Evolutionary conservation across 2,888 invertebrate genomes (phyloP), one percentile per base, ranked within the genome.

Genomic region (Agrotis exclamationis): DNA sequence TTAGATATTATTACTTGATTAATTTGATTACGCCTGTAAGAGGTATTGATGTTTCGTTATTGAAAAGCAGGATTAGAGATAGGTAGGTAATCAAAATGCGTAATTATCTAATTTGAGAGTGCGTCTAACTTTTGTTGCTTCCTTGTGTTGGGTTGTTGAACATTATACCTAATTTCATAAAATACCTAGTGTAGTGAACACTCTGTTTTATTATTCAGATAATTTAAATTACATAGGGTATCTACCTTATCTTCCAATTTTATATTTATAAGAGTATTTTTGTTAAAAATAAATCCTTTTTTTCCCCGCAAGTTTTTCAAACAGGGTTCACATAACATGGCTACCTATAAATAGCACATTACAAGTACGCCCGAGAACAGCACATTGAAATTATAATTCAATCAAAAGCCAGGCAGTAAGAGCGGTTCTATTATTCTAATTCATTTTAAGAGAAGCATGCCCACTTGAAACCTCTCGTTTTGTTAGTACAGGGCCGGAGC

Each of bases 381-480:
- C 60, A 47, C 39, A 66, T 69, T 75, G 28, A 63, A 74, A 84
- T 81, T 76, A 62, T 76, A 84, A 78, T 76, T 67, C 66, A 72
- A 75, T 84, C 71, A 82, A 63, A 74, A 78, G 63, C 54, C 63
- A 76, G 73, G 65, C 70, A 60, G 74, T 76, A 72, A 74, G 78
- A 80, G 81, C 51, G 68, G 62, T 80, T 67, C 68, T 88, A 85
- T 88, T 87, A 89, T 90, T 90, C 80, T 88, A 87, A 89, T 88
- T 87, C 84, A 86, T 85, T 85, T 74, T 58, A 82, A 76, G 74
- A 70, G 84, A 56, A 85, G 79, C 79, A 78, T 79, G 85, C 75
- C 82, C 87, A 87, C 87, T 88, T 87, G 78, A 78, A 80, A 50
- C 67, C 74, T 57, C 64, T 78, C 71, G 74, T 79, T 83, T 67